A percentile compares a stretch with the other conserved stretches of the same genome.
These are phyloP conservation scores for Nymphalis polychloros DNA, from an alignment of 2,888 invertebrate species.

Conservation along the genomic window DNA sequence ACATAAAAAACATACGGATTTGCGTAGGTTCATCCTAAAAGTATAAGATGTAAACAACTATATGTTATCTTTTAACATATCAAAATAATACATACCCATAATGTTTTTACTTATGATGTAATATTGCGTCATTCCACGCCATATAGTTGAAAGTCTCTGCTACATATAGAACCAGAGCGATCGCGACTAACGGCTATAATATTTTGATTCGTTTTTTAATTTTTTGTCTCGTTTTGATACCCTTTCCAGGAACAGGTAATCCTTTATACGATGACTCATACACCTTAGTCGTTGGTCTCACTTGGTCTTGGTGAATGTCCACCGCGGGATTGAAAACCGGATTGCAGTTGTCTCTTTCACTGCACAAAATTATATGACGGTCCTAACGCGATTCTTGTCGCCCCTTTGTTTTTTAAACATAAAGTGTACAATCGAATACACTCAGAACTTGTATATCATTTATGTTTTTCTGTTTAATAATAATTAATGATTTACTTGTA, in stretches of 20 bases:
- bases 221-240: conserved; percentile 37
- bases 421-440: background rate
- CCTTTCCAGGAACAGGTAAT: conserved; percentile 43
- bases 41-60: no score
- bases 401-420: conserved; percentile 3
- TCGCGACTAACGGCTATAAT: conserved; percentile 12
- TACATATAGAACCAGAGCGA: conserved; percentile 10
- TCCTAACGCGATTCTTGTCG: background rate
- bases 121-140: conserved; percentile 31
- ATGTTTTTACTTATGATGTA: conserved; percentile 15
- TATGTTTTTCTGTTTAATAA: background rate
- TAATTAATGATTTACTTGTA: background rate
- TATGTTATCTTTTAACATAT: background rate
- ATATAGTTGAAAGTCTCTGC: conserved; percentile 6
- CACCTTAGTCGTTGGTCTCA: conserved; percentile 19
- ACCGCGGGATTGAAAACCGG: conserved; percentile 34
- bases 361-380: background rate
- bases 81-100: background rate
- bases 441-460: background rate
- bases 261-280: conserved; percentile 40
- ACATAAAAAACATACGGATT: no score
- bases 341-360: conserved; percentile 34
- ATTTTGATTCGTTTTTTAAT: conserved; percentile 29
- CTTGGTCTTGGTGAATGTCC: conserved; percentile 24
- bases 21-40: no score